Conservation (phyloP, 2,888 invertebrate genomes). For the Tachina grossa region DNA sequence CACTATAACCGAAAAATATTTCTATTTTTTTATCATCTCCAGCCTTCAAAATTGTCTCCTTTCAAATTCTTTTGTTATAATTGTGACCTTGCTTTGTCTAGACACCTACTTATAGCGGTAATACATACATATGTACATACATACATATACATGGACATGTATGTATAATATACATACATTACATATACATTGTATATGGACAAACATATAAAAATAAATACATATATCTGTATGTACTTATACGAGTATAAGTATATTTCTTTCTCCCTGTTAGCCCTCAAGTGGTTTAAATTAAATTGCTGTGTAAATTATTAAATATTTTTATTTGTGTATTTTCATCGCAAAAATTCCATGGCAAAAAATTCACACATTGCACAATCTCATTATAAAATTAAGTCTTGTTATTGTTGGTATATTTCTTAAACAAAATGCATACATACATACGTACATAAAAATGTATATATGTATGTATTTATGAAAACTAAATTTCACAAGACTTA, state of each 20-base stretch:
- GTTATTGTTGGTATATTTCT: constrained; percentile 21
- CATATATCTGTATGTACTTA: no score
- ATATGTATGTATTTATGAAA: constrained; percentile 22
- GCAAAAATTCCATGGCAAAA: constrained; percentile 27
- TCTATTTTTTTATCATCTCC: no score
- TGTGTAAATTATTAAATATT: constrained; percentile 52
- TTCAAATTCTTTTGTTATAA: background rate
- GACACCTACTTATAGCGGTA: constrained; percentile 41
- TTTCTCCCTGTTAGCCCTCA: constrained; percentile 29
- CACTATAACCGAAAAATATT: no score
- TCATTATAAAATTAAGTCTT: constrained; percentile 53
- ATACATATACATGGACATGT: no score
- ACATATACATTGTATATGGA: no score
- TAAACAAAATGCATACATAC: constrained; percentile 21
- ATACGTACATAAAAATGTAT: background rate
- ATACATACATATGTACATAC: background rate
- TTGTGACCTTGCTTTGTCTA: constrained; percentile 53
- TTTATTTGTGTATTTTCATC: constrained; percentile 13
- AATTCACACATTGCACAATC: constrained; percentile 53
- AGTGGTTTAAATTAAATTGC: constrained; percentile 62
- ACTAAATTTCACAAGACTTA: constrained; percentile 60
- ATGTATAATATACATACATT: background rate
- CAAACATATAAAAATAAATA: no score
- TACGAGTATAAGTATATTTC: background rate
- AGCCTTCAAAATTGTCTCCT: background rate